Conservation (phyloP, 2,113 vertebrate genomes). For the Podilymbus podiceps region DNA sequence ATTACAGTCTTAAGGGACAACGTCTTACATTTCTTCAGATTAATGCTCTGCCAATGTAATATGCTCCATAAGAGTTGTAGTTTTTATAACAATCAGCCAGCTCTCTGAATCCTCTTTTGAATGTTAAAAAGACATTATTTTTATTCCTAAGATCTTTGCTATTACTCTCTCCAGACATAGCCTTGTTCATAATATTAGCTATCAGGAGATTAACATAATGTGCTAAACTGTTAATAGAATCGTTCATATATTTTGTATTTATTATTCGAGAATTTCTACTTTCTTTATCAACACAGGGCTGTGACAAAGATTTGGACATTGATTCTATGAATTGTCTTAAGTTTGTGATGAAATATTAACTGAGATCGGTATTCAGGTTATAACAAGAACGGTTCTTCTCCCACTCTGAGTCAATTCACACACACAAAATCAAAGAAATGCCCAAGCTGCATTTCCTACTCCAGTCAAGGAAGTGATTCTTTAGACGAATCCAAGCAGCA, state of each 20-base stretch:
- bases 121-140: slow-evolving; percentile 33
- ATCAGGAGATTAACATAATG: neutral
- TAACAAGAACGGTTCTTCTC: neutral
- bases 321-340: neutral
- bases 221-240: neutral
- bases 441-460: neutral
- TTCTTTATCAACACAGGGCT: neutral
- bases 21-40: neutral
- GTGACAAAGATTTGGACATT: neutral
- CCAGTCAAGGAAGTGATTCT: neutral
- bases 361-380: neutral
- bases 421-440: neutral
- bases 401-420: neutral
- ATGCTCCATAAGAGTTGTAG: neutral
- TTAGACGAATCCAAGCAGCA: neutral
- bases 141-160: neutral
- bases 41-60: neutral
- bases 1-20: neutral
- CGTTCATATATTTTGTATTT: neutral
- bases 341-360: neutral
- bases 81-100: neutral
- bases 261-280: neutral
- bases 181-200: neutral
- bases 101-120: neutral
- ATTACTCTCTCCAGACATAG: neutral